Conservation (phyloP, 2,888 invertebrate species). For the Trileptium ribeirensis region DNA sequence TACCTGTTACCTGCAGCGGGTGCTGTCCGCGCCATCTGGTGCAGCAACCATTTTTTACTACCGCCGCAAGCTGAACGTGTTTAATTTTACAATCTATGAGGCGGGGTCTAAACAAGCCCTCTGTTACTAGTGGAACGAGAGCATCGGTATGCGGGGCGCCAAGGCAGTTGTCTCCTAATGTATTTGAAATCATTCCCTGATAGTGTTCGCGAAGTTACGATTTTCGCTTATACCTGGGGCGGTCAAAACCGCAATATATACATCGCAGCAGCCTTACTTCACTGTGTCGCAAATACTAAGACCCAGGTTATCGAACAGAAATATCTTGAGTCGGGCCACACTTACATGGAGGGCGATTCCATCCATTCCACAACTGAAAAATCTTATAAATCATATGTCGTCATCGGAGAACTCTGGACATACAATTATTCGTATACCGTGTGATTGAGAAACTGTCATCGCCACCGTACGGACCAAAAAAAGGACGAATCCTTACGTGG, state of each 20-base stretch:
- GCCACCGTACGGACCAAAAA: neutral
- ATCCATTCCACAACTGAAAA: neutral
- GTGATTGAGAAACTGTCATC: neutral
- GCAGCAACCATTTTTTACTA: neutral
- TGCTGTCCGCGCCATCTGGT: neutral
- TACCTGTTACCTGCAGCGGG: neutral
- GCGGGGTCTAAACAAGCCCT: neutral
- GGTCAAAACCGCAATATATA: neutral
- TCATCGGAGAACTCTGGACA: neutral
- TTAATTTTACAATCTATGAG: neutral
- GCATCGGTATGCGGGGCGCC: too few species aligned
- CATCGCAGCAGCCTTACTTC: neutral
- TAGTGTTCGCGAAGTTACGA: neutral
- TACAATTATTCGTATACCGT: neutral
- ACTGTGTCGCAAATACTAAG: neutral
- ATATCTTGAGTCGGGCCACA: slow-evolving; percentile 13
- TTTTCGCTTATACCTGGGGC: neutral
- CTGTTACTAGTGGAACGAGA: slow-evolving; percentile 14
- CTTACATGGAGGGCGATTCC: slow-evolving; percentile 15
- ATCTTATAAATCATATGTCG: neutral
- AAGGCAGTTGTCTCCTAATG: neutral
- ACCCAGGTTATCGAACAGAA: neutral
- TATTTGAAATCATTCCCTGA: neutral
- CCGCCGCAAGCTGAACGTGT: neutral
- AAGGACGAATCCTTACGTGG: neutral